These are phyloP conservation scores for Aldabrachelys gigantea DNA, from an alignment of 2,113 vertebrate genomes.

Conservation along the genomic window DNA sequence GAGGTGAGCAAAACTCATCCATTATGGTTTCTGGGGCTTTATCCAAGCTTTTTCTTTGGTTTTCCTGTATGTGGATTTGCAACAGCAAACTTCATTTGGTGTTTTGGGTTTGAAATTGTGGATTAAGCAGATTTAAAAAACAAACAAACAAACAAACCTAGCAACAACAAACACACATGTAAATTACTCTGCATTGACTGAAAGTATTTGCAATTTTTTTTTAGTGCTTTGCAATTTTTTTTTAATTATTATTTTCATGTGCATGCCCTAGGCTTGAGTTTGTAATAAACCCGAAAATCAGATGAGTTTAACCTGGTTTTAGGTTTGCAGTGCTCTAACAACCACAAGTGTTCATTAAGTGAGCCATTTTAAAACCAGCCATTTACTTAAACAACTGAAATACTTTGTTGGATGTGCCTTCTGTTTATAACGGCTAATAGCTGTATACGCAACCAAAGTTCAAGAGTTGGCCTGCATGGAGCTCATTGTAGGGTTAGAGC, in stretches of 20 bases:
- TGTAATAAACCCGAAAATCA: background rate
- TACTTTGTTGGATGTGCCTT: background rate
- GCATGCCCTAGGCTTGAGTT: background rate
- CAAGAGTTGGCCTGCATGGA: background rate
- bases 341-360: constrained; percentile 21
- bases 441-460: constrained; percentile 1
- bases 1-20: background rate
- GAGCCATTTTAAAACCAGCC: background rate
- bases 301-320: background rate
- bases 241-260: too few species aligned
- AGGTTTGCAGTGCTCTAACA: constrained; percentile 20
- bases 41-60: background rate
- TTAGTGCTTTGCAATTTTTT: background rate
- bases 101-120: background rate
- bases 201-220: background rate
- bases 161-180: background rate
- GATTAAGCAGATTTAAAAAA: background rate
- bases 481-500: background rate
- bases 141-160: background rate
- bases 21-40: background rate
- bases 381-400: constrained; percentile 42
- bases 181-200: background rate
- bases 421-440: constrained; percentile 24
- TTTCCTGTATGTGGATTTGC: background rate
- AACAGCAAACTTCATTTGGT: background rate